These are phyloP conservation scores for Macrocentrus cingulum DNA, from an alignment of 1,140 invertebrate genomes.

Conservation along the genomic window DNA sequence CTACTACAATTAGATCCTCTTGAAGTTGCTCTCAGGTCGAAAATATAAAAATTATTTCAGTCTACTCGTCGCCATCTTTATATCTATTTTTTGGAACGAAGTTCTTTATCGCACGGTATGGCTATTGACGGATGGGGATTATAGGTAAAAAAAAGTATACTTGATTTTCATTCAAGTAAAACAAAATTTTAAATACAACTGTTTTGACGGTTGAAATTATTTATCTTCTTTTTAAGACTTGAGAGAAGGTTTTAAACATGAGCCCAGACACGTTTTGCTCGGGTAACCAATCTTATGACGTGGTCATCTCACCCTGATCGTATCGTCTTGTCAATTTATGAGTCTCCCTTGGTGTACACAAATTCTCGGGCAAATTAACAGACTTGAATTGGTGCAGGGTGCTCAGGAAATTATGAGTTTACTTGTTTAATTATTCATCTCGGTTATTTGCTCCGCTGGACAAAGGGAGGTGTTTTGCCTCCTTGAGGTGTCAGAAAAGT, in stretches of 20 bases:
- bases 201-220: too few species aligned
- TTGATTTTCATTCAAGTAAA: too few species aligned
- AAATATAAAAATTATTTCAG: too few species aligned
- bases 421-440: neutral
- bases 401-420: too few species aligned
- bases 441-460: neutral
- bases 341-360: too few species aligned
- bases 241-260: neutral
- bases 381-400: too few species aligned
- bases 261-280: neutral
- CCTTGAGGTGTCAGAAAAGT: neutral
- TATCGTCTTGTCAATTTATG: too few species aligned
- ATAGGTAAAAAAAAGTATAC: too few species aligned
- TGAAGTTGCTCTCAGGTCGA: neutral
- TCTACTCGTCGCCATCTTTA: neutral
- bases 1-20: constrained; percentile 23
- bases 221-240: neutral
- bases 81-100: too few species aligned
- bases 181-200: too few species aligned
- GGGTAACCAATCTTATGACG: neutral
- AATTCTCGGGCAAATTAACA: too few species aligned
- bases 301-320: neutral
- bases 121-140: too few species aligned
- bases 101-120: neutral
- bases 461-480: neutral